Base-by-base conservation (phyloP, 2,888 invertebrate genomes). In the Mesochorus sp. region DNA sequence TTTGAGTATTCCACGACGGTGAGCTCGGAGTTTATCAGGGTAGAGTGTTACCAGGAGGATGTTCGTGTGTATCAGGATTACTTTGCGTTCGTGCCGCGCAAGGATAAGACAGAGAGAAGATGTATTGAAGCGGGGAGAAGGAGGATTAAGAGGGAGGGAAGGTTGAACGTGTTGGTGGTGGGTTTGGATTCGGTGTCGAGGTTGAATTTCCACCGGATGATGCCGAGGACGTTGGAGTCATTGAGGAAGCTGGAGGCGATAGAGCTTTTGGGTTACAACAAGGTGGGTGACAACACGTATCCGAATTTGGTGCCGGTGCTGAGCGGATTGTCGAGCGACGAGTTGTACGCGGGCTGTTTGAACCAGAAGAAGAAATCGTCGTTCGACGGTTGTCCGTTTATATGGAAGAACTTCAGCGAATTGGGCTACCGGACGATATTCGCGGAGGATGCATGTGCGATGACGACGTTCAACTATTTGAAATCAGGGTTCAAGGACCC, bases 201-300 rank as follows among this genome's bases (percentile, higher is more conserved):
- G 82, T 92, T 97, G 79, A 97, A 97, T 91, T 95, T 97, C 83
- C 94, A 96, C 80, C 93, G 98, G 49, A 96, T 96, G 84, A 95
- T 98, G 95, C 95, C 95, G 0, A 93, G 93, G 85, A 96, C 96
- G 0, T 91, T 93, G 14, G 88, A 92, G 1, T 94, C 92, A 82
- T 91, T 97, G 61, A 92, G 93, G 73, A 90, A 93, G 12, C 91
- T 96, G 76, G 93, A 93, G 10, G 95, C 95, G 39, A 93, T 96
- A 61, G 97, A 97, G 88, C 92, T 98, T 88, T 91, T 95, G 81
- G 98, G 98, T 3, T 98, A 97, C 90, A 97, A 96, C 88, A 98
- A 98, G 93, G 96, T 98, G 5, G 98, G 95, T 1, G 98, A 98
- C 90, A 98, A 98, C 90, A 98, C 98, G 0, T 98, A 96, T 88